phyloP scores from a whole-genome alignment of 2,113 vertebrate genomes.

The Pionites leucogaster region DNA sequence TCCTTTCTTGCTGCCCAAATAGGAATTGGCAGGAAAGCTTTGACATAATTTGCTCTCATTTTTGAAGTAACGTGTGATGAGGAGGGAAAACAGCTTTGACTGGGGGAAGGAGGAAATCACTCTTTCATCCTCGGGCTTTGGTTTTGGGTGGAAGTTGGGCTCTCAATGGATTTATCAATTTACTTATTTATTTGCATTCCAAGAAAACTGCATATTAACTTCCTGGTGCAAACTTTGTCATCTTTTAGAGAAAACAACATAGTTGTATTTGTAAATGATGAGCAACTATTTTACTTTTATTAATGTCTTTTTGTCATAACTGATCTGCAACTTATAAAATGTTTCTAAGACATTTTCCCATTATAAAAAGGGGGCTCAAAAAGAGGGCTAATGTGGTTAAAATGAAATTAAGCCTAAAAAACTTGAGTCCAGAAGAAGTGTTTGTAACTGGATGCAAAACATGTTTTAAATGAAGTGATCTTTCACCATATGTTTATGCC shows the following conservation, averaged over 20 bases:
- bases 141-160: neutral
- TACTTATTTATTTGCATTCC: neutral
- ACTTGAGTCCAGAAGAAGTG: neutral
- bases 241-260: neutral
- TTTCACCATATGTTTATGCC: constrained; percentile 47
- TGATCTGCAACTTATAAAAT: neutral
- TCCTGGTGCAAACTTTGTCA: neutral
- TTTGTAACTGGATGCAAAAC: neutral
- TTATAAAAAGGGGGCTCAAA: neutral
- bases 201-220: neutral
- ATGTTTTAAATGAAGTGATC: constrained; percentile 32
- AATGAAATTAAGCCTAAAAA: neutral
- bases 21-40: neutral
- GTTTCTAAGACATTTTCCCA: neutral
- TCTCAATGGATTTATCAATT: neutral
- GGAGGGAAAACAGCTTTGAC: neutral
- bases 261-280: neutral
- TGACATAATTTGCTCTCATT: neutral
- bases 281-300: neutral
- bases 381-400: neutral
- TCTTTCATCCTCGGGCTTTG: neutral
- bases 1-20: neutral
- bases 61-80: neutral
- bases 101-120: neutral
- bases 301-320: neutral